Percentiles rank a stretch among this genome's conserved stretches.
These are phyloP conservation scores for Luehdorfia chinensis DNA, from an alignment of 1,140 invertebrate genomes.

Conservation along the genomic window DNA sequence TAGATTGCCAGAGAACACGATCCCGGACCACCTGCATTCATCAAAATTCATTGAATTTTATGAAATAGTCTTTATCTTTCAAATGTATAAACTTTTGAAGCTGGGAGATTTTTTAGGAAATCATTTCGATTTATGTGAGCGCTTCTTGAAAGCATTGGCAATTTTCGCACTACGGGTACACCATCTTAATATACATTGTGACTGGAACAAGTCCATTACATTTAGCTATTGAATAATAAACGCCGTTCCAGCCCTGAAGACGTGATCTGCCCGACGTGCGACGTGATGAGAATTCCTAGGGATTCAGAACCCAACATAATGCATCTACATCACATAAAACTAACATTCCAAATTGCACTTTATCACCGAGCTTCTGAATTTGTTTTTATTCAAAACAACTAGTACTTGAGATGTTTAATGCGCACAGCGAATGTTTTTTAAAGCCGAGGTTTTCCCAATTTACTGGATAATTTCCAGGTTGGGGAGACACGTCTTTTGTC, in stretches of 20 bases:
- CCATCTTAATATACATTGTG: constrained; percentile 33
- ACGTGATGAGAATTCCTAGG: constrained; percentile 45
- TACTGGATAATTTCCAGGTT: constrained; percentile 47
- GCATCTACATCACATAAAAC: constrained; percentile 34
- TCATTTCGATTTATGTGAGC: too few relatives aligned
- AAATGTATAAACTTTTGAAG: too few relatives aligned
- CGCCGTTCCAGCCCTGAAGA: constrained; percentile 41
- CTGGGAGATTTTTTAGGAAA: too few relatives aligned
- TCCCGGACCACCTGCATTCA: too few relatives aligned
- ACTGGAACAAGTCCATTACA: constrained; percentile 54
- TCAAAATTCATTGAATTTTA: too few relatives aligned
- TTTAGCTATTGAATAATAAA: constrained; percentile 67
- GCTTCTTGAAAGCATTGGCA: too few relatives aligned
- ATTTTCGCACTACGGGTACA: constrained; percentile 17
- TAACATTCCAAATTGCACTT: constrained; percentile 46
- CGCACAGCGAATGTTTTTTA: constrained; percentile 36
- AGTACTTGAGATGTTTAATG: constrained; percentile 20
- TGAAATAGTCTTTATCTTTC: too few relatives aligned
- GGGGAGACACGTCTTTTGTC: constrained; percentile 37
- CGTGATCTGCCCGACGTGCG: constrained; percentile 44
- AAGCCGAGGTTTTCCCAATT: constrained; percentile 46
- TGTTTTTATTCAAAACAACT: constrained; percentile 29
- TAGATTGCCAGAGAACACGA: too few relatives aligned
- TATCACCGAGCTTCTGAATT: constrained; percentile 32
- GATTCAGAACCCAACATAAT: constrained; percentile 26